These are phyloP conservation scores for Calliopum simillimum DNA, from an alignment of 2,888 invertebrate genomes.

Conservation along the genomic window DNA sequence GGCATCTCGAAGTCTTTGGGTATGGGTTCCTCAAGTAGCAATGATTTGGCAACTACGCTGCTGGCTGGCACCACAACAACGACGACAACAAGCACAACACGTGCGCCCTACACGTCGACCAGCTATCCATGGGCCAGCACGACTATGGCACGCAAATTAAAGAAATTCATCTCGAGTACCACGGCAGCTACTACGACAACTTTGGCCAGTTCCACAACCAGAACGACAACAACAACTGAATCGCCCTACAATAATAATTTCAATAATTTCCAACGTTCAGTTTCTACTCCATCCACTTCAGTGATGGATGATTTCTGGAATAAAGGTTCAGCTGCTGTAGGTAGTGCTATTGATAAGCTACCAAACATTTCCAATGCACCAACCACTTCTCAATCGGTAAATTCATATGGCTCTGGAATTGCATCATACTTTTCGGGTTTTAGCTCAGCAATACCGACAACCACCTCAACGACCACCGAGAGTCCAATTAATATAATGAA, in stretches of 20 bases:
- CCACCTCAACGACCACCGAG: conserved; percentile 56
- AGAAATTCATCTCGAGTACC: conserved; percentile 66
- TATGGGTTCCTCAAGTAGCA: conserved; percentile 58
- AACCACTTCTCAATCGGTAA: conserved; percentile 43
- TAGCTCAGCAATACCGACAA: conserved; percentile 54
- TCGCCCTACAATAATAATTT: conserved; percentile 53
- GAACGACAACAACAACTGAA: conserved; percentile 59
- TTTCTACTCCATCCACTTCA: conserved; percentile 54
- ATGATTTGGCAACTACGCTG: conserved; percentile 56
- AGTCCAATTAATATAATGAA: conserved; percentile 61
- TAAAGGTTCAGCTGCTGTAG: conserved; percentile 38
- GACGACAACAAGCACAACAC: conserved; percentile 53
- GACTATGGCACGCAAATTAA: conserved; percentile 67
- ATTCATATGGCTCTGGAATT: conserved; percentile 49
- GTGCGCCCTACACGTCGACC: conserved; percentile 63
- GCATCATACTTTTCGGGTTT: conserved; percentile 59
- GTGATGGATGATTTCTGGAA: conserved; percentile 1
- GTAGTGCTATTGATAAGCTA: conserved; percentile 29
- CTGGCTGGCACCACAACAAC: conserved; percentile 54
- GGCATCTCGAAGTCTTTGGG: conserved; percentile 63
- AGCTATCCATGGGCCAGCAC: conserved; percentile 65
- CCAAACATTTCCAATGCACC: conserved; percentile 37
- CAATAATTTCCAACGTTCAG: conserved; percentile 51
- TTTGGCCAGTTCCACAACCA: conserved; percentile 53
- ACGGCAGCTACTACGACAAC: conserved; percentile 58